Conservation (phyloP, 2,888 invertebrate genomes). For the Aquatica leii region DNA sequence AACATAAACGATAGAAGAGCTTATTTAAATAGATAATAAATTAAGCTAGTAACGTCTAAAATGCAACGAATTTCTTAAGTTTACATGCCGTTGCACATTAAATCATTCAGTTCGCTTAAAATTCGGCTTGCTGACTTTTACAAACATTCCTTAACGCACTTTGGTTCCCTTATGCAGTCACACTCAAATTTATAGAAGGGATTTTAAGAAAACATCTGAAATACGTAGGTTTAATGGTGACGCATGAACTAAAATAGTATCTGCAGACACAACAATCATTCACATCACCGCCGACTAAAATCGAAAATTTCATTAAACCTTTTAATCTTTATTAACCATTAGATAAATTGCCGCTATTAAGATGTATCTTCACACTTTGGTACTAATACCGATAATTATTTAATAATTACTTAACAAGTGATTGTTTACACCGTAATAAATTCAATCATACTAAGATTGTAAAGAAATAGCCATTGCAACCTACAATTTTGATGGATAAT, state of each 20-base stretch:
- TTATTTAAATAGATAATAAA: slow-evolving; percentile 51
- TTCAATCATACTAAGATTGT: too few species aligned
- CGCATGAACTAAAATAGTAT: slow-evolving; percentile 27
- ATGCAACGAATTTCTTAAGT: slow-evolving; percentile 21
- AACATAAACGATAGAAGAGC: slow-evolving; percentile 38
- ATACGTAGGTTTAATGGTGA: slow-evolving; percentile 27
- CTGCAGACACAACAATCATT: slow-evolving; percentile 34
- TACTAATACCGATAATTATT: too few species aligned
- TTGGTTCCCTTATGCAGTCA: slow-evolving; percentile 25
- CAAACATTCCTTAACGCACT: slow-evolving; percentile 26
- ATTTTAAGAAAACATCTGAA: slow-evolving; percentile 31
- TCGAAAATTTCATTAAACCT: background rate
- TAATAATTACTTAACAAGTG: too few species aligned
- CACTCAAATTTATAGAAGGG: slow-evolving; percentile 26
- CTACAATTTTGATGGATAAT: too few species aligned
- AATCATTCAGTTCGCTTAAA: slow-evolving; percentile 26
- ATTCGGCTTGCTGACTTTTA: slow-evolving; percentile 23
- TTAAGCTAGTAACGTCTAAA: slow-evolving; percentile 31
- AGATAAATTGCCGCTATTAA: too few species aligned
- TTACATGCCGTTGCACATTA: slow-evolving; percentile 20
- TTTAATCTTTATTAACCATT: background rate
- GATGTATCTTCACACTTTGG: too few species aligned
- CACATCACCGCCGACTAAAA: slow-evolving; percentile 12
- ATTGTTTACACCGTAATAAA: too few species aligned
- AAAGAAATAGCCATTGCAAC: too few species aligned